Evolutionary conservation across 1,140 invertebrate species (phyloP).

Genomic region (Lepidostoma basale): DNA sequence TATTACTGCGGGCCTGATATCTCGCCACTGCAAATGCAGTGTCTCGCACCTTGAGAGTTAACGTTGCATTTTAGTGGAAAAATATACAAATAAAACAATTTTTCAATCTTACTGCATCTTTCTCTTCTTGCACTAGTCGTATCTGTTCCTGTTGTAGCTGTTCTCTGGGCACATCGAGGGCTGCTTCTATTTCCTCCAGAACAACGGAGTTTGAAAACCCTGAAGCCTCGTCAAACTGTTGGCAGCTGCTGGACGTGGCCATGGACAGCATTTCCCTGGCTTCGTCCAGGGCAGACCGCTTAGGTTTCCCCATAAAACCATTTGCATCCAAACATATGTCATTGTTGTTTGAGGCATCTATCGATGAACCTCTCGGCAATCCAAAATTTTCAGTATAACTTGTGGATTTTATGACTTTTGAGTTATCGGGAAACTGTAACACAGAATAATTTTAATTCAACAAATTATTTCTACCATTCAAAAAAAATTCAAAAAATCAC

Average conservation of each 20-base stretch:
- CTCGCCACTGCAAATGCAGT: too few relatives aligned
- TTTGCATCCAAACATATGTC: neutral
- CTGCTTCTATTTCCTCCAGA: constrained; percentile 31
- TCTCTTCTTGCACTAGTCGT: constrained; percentile 33
- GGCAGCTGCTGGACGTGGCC: neutral
- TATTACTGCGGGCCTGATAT: too few relatives aligned
- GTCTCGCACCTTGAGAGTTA: too few relatives aligned
- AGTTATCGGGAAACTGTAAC: too few relatives aligned
- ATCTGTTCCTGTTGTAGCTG: constrained; percentile 25
- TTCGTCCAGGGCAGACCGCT: neutral
- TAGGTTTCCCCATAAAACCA: neutral
- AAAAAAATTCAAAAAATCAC: too few relatives aligned
- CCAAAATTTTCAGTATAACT: neutral
- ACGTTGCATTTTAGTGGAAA: too few relatives aligned
- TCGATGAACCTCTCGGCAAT: neutral
- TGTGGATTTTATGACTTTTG: too few relatives aligned
- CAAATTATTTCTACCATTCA: too few relatives aligned
- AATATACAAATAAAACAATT: too few relatives aligned
- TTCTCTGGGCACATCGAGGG: constrained; percentile 25
- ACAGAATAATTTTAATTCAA: too few relatives aligned
- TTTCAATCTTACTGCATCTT: constrained; percentile 33
- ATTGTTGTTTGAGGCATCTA: neutral
- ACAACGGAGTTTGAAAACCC: neutral
- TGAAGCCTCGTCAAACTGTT: neutral
- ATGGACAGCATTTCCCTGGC: neutral